Evolutionary conservation across 2,113 vertebrate species (phyloP), one percentile per base, ranked within the genome.

Genomic region (Pavo muticus): DNA sequence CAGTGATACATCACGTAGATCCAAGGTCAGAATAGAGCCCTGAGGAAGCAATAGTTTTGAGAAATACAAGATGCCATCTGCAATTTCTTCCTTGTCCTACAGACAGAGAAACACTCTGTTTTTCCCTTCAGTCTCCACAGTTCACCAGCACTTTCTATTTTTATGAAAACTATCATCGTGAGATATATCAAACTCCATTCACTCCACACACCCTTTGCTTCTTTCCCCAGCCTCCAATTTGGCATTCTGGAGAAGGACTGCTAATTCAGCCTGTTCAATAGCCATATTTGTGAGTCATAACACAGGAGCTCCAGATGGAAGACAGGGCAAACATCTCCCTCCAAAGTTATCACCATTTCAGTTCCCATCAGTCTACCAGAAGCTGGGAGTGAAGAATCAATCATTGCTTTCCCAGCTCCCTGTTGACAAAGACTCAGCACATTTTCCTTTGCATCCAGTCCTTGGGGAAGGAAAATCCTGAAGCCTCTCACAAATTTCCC

Each of bases 291-390:
- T 93, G 90, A 98, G 97, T 87, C 96, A 18, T 73, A 96, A 96
- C 95, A 95, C 94, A 96, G 95, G 84, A 97, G 91, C 95, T 98
- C 97, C 98, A 98, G 98, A 98, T 97, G 98, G 97, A 97, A 97
- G 84, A 90, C 75, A 95, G 85, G 84, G 96, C 87, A 97, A 97
- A 97, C 84, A 90, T 95, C 83, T 98, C 97, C 94, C 97, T 95
- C 74, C 94, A 97, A 97, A 97, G 69, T 88, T 92, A 94, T 92
- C 94, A 94, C 94, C 68, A 44, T 24, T 68, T 96, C 88, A 70
- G 75, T 84, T 96, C 92, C 73, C 94, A 98, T 98, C 97, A 97
- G 98, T 98, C 97, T 98, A 57, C 90, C 54, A 71, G 75, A 97
- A 97, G 96, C 97, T 97, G 98, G 94, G 96, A 96, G 75, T 45